Conservation (phyloP, 2,888 invertebrate species). For the Cephus runcator region DNA sequence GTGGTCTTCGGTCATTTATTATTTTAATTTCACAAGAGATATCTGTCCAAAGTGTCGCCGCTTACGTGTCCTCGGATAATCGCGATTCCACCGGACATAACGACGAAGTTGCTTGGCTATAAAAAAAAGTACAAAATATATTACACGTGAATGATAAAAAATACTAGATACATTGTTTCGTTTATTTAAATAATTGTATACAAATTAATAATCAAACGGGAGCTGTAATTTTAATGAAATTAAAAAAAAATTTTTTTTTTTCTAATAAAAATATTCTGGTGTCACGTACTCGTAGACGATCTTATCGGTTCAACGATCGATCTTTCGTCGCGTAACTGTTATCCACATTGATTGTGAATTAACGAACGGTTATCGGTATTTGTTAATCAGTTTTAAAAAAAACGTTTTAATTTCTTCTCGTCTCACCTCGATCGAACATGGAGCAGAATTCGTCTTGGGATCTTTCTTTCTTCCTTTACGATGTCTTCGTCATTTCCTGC, state of each 20-base stretch:
- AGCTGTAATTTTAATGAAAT: background rate
- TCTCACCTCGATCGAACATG: background rate
- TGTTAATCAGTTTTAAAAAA: background rate
- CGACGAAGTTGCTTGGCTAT: background rate
- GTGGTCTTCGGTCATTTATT: background rate
- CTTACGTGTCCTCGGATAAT: background rate
- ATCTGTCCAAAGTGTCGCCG: background rate
- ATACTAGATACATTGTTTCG: background rate
- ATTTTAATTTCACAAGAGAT: background rate
- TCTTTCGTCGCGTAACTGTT: background rate
- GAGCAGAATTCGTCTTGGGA: background rate
- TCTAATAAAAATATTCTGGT: background rate
- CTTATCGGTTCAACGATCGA: background rate
- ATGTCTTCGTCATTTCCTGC: background rate
- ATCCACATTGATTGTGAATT: background rate
- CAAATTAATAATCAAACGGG: background rate
- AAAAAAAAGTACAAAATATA: background rate
- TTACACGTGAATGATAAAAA: background rate
- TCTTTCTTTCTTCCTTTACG: slow-evolving; percentile 4
- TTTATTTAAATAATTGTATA: background rate
- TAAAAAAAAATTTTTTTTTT: background rate
- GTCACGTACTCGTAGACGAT: background rate
- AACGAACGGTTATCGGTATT: background rate
- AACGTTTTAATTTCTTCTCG: background rate
- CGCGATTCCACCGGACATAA: background rate